Evolutionary conservation across 2,797 vertebrate genomes (phyloP).

Genomic region (Muscicapa striata): DNA sequence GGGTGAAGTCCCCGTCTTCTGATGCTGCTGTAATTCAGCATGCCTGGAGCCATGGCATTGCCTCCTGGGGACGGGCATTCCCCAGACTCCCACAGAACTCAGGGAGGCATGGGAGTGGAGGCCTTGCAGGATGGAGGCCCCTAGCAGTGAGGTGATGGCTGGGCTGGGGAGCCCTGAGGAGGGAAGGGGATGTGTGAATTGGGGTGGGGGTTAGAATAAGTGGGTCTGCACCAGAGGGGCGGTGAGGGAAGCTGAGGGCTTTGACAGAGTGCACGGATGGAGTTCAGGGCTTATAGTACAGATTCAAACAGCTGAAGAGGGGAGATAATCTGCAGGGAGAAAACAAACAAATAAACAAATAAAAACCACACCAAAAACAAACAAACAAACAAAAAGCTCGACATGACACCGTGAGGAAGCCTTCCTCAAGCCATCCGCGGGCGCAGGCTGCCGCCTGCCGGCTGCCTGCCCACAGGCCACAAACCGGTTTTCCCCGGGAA

Average conservation of each 20-base stretch:
- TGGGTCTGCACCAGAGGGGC: not conserved
- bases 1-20: no score
- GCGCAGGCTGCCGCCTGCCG: slow-evolving; percentile 38
- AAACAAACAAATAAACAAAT: not conserved
- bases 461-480: not conserved
- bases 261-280: fast-evolving
- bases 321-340: not conserved
- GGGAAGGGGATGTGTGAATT: not conserved
- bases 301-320: not conserved
- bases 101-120: fast-evolving
- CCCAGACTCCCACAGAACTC: not conserved
- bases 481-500: fast-evolving
- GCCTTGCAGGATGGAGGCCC: not conserved
- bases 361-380: no score
- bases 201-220: not conserved
- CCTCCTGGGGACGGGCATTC: not conserved
- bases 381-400: not conserved
- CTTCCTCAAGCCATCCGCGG: not conserved
- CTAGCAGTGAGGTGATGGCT: not conserved
- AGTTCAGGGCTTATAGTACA: not conserved
- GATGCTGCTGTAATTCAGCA: not conserved
- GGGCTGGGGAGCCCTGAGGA: not conserved
- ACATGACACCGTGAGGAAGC: not conserved
- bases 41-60: not conserved
- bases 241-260: not conserved